A percentile compares a stretch with the other conserved stretches of the same genome.
Evolutionary conservation across 2,797 vertebrate species (phyloP).

Genomic region (Sciurus carolinensis): DNA sequence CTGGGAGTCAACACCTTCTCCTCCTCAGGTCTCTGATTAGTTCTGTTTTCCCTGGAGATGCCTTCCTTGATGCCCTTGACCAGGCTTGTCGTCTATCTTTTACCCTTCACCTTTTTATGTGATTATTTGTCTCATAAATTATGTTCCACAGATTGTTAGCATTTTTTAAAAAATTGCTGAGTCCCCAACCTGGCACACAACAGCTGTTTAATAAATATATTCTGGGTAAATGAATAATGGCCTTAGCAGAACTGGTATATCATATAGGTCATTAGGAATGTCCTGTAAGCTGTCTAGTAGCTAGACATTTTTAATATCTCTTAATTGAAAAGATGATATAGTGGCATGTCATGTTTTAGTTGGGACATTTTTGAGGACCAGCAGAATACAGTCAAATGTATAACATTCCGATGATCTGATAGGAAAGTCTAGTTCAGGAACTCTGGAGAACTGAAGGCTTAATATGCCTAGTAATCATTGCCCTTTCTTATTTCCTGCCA

Average conservation of each 20-base stretch:
- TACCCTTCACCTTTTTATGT: background rate
- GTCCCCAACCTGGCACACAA: background rate
- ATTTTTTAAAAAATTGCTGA: background rate
- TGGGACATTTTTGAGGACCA: background rate
- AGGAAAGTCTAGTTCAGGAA: background rate
- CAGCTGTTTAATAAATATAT: background rate
- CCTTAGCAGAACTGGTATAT: background rate
- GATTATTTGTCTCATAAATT: constrained; percentile 33
- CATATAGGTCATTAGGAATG: background rate
- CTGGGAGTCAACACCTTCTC: background rate
- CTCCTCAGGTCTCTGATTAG: background rate
- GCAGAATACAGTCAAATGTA: background rate
- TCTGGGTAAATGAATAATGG: background rate
- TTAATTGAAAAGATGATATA: background rate
- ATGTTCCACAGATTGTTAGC: background rate
- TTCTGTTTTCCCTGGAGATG: background rate
- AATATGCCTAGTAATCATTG: background rate
- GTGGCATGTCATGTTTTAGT: background rate
- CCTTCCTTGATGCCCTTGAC: background rate
- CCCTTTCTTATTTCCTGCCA: background rate
- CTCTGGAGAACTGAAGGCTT: background rate
- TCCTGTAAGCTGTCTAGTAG: background rate
- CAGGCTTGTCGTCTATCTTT: background rate
- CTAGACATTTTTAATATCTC: background rate
- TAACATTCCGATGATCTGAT: background rate